These are phyloP conservation scores for Cynocephalus volans DNA, from an alignment of 2,113 vertebrate species.

Conservation along the genomic window DNA sequence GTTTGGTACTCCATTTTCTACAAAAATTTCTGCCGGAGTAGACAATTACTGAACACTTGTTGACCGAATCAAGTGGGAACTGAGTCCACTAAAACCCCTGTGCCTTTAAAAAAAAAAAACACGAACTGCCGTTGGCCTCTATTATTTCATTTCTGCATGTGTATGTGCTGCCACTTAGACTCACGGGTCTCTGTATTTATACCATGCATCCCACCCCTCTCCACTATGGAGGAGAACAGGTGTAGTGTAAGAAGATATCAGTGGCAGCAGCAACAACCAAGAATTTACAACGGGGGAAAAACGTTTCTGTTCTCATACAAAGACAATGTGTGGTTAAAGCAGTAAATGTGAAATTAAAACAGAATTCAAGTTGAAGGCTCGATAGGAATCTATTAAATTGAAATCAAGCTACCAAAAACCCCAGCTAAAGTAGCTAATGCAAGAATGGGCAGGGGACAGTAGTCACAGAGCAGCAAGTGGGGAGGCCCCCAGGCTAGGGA, in stretches of 20 bases:
- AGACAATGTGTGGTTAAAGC: background rate
- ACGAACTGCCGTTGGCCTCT: background rate
- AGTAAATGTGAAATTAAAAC: background rate
- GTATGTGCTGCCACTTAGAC: background rate
- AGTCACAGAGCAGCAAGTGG: background rate
- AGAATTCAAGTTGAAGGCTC: background rate
- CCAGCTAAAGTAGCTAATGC: background rate
- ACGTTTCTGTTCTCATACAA: background rate
- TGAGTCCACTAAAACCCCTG: background rate
- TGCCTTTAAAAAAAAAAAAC: background rate
- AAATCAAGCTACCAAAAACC: background rate
- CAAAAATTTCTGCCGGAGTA: background rate
- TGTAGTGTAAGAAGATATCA: background rate
- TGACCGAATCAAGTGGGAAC: background rate
- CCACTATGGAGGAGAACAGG: background rate
- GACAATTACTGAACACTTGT: background rate
- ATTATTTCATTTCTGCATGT: background rate
- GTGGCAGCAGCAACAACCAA: background rate
- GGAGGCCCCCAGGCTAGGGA: background rate
- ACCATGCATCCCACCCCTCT: background rate
- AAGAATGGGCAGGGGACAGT: background rate
- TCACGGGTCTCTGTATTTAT: accelerated
- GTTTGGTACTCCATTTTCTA: background rate
- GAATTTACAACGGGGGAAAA: background rate
- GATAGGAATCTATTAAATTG: accelerated